Evolutionary conservation across 2,113 vertebrate species (phyloP).

Genomic region (Brevimyrus niger): DNA sequence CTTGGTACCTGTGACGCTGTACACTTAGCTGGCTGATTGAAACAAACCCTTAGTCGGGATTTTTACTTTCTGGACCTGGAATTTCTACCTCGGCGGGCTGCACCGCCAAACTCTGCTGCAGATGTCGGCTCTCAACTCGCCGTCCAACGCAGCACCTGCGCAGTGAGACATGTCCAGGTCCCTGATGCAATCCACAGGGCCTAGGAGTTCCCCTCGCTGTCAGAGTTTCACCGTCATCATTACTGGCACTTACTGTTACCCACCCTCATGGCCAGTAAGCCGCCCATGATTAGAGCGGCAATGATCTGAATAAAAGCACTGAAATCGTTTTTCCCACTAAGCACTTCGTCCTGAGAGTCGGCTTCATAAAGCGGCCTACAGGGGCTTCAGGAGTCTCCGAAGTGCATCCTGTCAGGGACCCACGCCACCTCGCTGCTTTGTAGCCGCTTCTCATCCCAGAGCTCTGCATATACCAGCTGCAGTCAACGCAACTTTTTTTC

Average conservation of each 20-base stretch:
- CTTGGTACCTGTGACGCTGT: no score
- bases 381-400: slow-evolving; percentile 11
- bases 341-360: background rate
- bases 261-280: background rate
- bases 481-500: background rate
- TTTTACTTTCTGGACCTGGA: background rate
- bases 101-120: background rate
- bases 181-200: background rate
- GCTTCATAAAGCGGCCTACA: background rate
- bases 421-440: slow-evolving; percentile 30
- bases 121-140: background rate
- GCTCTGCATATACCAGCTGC: background rate
- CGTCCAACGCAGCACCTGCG: background rate
- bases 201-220: no score
- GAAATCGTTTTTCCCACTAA: background rate
- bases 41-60: background rate
- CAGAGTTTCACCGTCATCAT: background rate
- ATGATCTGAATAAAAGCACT: background rate
- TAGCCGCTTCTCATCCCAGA: background rate
- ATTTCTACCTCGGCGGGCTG: background rate
- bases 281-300: background rate
- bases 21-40: background rate
- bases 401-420: slow-evolving; percentile 25
- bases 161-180: background rate
- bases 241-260: background rate